Conservation (phyloP, 2,888 invertebrate genomes). For the Theretra japonica region DNA sequence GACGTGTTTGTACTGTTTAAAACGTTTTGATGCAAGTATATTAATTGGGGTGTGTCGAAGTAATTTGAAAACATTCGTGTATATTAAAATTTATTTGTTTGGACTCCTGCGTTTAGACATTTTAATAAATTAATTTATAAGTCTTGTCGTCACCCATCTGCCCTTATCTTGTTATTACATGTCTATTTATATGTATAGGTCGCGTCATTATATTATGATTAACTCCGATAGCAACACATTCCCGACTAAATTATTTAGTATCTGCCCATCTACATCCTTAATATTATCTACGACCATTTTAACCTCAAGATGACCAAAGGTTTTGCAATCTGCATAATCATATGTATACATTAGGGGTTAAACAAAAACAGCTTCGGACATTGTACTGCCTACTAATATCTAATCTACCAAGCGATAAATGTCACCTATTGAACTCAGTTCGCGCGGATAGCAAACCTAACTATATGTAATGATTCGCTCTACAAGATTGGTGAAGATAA, state of each 20-base stretch:
- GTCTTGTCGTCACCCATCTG: no score
- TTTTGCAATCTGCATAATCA: neutral
- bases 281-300: neutral
- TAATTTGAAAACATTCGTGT: no score
- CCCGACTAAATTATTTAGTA: neutral
- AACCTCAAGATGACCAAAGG: no score
- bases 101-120: no score
- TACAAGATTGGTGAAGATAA: slow-evolving; percentile 34
- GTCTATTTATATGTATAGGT: no score
- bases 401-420: slow-evolving; percentile 37
- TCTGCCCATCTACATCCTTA: neutral
- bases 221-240: no score
- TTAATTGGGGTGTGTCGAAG: no score
- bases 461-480: slow-evolving; percentile 32
- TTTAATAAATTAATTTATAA: no score
- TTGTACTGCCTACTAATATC: slow-evolving; percentile 33
- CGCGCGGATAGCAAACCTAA: neutral
- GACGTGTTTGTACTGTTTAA: neutral
- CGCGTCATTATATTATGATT: no score
- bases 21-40: neutral
- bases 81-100: no score
- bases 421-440: slow-evolving; percentile 43
- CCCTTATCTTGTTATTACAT: no score
- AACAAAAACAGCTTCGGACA: slow-evolving; percentile 28
- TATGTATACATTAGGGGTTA: neutral